Percentiles rank a stretch among this genome's conserved stretches.
These are phyloP conservation scores for Peromyscus aztecus DNA, from an alignment of 2,797 vertebrate genomes.

Conservation along the genomic window DNA sequence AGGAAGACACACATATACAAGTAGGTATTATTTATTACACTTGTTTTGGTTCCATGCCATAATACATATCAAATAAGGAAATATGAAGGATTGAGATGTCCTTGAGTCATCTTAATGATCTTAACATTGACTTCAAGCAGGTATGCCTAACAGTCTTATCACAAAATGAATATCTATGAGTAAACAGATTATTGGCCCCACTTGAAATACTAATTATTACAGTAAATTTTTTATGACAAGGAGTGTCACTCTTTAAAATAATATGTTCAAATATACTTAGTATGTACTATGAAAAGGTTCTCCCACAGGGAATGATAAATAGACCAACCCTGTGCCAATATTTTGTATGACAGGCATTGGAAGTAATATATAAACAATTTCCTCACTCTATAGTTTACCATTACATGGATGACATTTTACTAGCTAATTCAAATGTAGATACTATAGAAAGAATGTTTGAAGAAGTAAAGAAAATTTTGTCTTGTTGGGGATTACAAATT, in stretches of 20 bases:
- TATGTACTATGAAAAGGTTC: too few species aligned
- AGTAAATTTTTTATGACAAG: background rate
- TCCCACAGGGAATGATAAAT: too few species aligned
- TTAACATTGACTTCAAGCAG: background rate
- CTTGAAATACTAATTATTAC: background rate
- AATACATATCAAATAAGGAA: background rate
- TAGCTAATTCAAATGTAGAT: too few species aligned
- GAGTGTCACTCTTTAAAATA: background rate
- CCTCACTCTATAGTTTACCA: too few species aligned
- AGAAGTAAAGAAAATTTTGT: too few species aligned
- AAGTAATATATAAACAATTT: too few species aligned
- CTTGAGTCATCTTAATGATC: background rate
- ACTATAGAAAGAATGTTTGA: too few species aligned
- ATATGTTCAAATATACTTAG: background rate
- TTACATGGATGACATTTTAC: too few species aligned
- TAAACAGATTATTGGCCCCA: background rate
- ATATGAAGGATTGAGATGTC: background rate
- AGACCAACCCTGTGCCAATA: too few species aligned
- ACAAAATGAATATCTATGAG: background rate
- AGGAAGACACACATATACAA: background rate
- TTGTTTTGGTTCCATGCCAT: background rate
- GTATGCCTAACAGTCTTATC: fast-evolving
- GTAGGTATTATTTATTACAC: background rate
- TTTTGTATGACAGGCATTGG: too few species aligned
- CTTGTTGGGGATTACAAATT: too few species aligned